phyloP scores from a whole-genome alignment of 92 coral and sea anemone genomes.

The Blastomussa wellsi region DNA sequence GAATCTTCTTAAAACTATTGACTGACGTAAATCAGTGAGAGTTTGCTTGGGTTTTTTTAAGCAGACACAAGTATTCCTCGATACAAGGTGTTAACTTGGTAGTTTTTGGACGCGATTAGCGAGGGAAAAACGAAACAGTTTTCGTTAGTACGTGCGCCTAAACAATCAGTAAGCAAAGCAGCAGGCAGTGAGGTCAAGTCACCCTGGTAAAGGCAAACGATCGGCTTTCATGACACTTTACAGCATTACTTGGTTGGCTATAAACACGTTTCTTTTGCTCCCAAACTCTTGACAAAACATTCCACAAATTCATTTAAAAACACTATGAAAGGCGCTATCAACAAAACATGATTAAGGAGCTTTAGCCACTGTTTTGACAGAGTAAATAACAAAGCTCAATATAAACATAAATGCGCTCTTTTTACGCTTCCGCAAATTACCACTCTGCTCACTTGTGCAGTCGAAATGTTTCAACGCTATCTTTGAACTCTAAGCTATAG shows the following conservation, averaged over 20 bases:
- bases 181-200: conserved; percentile 11
- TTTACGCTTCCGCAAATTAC: conserved; percentile 27
- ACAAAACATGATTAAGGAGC: conserved; percentile 43
- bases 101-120: conserved; percentile 8
- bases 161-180: background rate
- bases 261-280: conserved; percentile 25
- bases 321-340: conserved; percentile 31
- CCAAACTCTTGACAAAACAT: conserved; percentile 22
- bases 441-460: background rate
- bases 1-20: background rate
- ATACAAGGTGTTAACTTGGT: conserved; percentile 1
- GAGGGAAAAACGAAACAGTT: background rate
- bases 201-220: background rate
- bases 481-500: background rate
- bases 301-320: conserved; percentile 27
- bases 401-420: conserved; percentile 34
- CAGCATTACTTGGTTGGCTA: background rate
- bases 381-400: conserved; percentile 33
- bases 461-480: background rate
- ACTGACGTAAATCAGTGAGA: background rate
- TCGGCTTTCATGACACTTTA: conserved; percentile 21
- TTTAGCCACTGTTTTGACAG: conserved; percentile 29
- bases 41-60: conserved; percentile 1
- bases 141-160: background rate
- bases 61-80: background rate